Conservation (phyloP, 2,113 vertebrate genomes). For the Rhadina sibilatrix region DNA sequence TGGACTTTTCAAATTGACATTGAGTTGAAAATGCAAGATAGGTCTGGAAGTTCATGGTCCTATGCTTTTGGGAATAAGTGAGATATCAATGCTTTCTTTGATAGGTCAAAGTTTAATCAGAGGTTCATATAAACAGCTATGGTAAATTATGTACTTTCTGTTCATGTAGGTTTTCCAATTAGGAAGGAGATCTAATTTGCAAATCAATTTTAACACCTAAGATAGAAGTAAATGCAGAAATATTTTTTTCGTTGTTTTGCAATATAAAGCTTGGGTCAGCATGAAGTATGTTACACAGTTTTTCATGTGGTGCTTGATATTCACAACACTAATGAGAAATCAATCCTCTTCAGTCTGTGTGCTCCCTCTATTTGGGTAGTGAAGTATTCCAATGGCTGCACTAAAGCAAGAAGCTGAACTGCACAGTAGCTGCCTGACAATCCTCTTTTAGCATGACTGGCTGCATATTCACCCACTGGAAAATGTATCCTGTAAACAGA, state of each 20-base stretch:
- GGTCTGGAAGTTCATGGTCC: background rate
- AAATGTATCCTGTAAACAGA: background rate
- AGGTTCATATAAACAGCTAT: background rate
- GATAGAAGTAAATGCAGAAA: background rate
- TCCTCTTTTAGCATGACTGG: background rate
- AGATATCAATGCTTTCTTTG: background rate
- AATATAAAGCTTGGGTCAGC: background rate
- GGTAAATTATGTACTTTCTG: background rate
- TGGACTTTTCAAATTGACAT: background rate
- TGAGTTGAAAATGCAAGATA: background rate
- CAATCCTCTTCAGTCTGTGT: background rate
- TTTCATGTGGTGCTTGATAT: background rate
- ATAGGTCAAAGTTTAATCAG: background rate
- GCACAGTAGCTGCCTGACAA: background rate
- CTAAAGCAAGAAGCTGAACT: background rate
- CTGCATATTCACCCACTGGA: background rate
- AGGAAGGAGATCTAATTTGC: background rate
- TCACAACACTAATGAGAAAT: background rate
- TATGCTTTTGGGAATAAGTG: background rate
- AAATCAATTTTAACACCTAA: background rate
- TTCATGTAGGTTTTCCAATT: background rate
- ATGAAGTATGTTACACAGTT: background rate
- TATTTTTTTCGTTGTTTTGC: background rate
- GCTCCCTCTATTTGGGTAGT: background rate
- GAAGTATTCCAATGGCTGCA: background rate